Evolutionary conservation across 2,888 invertebrate genomes (phyloP).

Genomic region (Agriopis aurantiaria): DNA sequence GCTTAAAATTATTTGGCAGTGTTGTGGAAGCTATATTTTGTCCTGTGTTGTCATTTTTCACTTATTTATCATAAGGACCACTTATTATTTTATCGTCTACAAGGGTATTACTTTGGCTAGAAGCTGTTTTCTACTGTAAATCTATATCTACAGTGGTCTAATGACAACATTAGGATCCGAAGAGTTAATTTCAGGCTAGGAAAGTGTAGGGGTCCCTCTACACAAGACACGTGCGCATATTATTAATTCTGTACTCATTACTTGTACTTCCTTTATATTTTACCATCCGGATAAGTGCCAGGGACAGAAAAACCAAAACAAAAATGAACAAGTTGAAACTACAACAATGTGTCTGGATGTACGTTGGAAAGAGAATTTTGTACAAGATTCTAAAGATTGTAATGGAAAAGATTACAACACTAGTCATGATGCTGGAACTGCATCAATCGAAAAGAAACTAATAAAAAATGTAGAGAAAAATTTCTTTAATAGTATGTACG

Average conservation of each 20-base stretch:
- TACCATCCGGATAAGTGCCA: constrained; percentile 79
- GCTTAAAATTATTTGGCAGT: constrained; percentile 68
- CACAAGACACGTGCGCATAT: constrained; percentile 83
- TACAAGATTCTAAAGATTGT: background rate
- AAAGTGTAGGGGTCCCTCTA: constrained; percentile 78
- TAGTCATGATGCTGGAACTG: constrained; percentile 1
- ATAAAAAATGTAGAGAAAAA: background rate
- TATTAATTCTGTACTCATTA: constrained; percentile 83
- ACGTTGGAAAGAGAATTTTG: constrained; percentile 16
- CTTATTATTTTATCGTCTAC: constrained; percentile 43
- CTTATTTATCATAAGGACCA: constrained; percentile 47
- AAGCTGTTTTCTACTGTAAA: constrained; percentile 66
- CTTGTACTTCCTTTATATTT: constrained; percentile 83
- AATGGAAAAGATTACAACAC: background rate
- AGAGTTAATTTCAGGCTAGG: constrained; percentile 67
- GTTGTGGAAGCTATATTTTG: constrained; percentile 65
- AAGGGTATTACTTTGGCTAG: constrained; percentile 55
- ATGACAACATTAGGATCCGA: constrained; percentile 74
- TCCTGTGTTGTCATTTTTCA: constrained; percentile 67
- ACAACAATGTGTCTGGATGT: constrained; percentile 52
- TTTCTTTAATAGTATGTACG: constrained; percentile 26
- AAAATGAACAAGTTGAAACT: constrained; percentile 75
- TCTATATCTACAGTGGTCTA: constrained; percentile 72
- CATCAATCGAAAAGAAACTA: background rate
- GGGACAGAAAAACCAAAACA: constrained; percentile 77